Evolutionary conservation across 2,888 invertebrate genomes (phyloP).

Genomic region (Bibio marci): DNA sequence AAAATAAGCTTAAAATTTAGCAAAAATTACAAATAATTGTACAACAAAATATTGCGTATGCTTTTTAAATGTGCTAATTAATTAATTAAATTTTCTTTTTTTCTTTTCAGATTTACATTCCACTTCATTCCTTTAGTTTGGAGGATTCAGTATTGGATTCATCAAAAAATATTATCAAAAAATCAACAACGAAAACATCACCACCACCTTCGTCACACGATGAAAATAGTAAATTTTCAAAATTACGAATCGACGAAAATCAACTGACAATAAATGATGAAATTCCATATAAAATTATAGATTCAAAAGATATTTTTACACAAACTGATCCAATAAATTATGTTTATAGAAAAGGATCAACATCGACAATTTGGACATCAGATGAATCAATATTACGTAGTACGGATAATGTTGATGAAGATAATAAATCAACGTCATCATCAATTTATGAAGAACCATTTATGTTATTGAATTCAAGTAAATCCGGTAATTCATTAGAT

Average conservation of each 20-base stretch:
- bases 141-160: slow-evolving; percentile 16
- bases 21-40: too few relatives aligned
- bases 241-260: slow-evolving; percentile 12
- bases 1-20: too few relatives aligned
- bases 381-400: slow-evolving; percentile 29
- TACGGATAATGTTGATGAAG: slow-evolving; percentile 30
- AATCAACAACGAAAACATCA: background rate
- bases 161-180: slow-evolving; percentile 1
- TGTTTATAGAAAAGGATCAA: slow-evolving; percentile 28
- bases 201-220: background rate
- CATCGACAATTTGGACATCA: slow-evolving; percentile 29
- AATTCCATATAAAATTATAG: background rate
- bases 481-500: slow-evolving; percentile 27
- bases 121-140: slow-evolving; percentile 30
- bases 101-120: slow-evolving; percentile 27
- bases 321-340: slow-evolving; percentile 16
- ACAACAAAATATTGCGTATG: too few relatives aligned
- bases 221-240: slow-evolving; percentile 4
- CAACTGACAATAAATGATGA: background rate
- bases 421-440: slow-evolving; percentile 29
- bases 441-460: slow-evolving; percentile 28
- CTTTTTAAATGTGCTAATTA: too few relatives aligned
- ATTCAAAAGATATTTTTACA: slow-evolving; percentile 7
- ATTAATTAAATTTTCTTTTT: slow-evolving; percentile 1
- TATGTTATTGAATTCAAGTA: slow-evolving; percentile 26